Evolutionary conservation across 2,797 vertebrate species (phyloP).

Genomic region (Esox masquinongy): DNA sequence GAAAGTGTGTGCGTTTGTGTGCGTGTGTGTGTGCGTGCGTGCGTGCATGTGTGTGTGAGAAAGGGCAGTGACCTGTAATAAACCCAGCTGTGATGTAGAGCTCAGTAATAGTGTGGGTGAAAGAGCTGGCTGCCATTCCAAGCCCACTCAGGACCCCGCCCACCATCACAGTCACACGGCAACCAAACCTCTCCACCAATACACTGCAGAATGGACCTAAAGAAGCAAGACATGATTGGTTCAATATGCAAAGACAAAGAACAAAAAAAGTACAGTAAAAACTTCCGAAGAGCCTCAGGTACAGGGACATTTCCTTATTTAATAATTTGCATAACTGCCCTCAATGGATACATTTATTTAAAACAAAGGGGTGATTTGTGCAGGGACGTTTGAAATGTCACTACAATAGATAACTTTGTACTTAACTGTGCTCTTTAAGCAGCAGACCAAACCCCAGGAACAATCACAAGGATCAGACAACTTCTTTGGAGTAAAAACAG

Average conservation of each 20-base stretch:
- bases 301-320: slow-evolving; percentile 33
- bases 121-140: slow-evolving; percentile 88
- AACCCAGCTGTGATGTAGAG: slow-evolving; percentile 88
- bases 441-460: neutral
- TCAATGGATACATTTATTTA: neutral
- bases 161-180: slow-evolving; percentile 83
- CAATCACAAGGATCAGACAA: neutral
- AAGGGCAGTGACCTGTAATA: slow-evolving; percentile 81
- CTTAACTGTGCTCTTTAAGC: too few relatives aligned
- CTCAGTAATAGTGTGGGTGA: slow-evolving; percentile 81
- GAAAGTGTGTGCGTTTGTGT: neutral
- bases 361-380: slow-evolving; percentile 1
- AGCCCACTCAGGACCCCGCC: slow-evolving; percentile 88
- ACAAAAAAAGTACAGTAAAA: slow-evolving; percentile 4
- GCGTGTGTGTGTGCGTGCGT: too few relatives aligned
- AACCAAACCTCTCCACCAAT: slow-evolving; percentile 86
- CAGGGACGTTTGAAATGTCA: neutral
- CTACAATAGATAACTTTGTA: too few relatives aligned
- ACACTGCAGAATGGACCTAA: slow-evolving; percentile 91
- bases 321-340: slow-evolving; percentile 30
- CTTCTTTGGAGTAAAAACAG: neutral
- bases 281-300: slow-evolving; percentile 1
- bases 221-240: neutral
- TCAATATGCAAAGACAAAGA: neutral
- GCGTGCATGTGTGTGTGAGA: neutral